phyloP scores from a whole-genome alignment of 2,888 invertebrate genomes.

The Sarcophaga caerulescens region DNA sequence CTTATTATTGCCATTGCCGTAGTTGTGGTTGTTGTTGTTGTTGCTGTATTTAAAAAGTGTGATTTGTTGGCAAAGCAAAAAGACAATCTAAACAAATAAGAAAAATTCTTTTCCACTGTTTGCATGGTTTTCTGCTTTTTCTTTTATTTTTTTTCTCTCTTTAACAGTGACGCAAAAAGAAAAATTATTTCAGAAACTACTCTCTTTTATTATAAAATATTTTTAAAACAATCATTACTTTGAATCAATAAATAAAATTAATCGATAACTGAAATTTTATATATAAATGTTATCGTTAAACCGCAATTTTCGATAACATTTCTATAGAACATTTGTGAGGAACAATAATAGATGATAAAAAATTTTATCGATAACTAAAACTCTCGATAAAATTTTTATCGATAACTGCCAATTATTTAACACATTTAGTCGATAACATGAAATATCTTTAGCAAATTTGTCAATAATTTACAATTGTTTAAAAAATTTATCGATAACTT shows the following conservation, averaged over 20 bases:
- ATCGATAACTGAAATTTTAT: not conserved
- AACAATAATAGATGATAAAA: not conserved
- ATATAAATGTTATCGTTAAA: not conserved
- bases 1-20: constrained; percentile 35
- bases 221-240: no score
- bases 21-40: constrained; percentile 8
- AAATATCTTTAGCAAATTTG: not conserved
- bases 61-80: constrained; percentile 65
- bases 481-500: not conserved
- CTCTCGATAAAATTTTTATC: no score
- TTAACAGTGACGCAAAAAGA: not conserved
- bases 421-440: not conserved
- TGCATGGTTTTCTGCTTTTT: not conserved
- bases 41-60: constrained; percentile 52
- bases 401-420: no score
- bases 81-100: constrained; percentile 63
- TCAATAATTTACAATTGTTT: no score
- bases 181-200: no score
- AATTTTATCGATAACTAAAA: not conserved
- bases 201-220: no score
- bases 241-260: not conserved
- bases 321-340: not conserved
- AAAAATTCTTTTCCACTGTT: constrained; percentile 11
- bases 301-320: no score
- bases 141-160: not conserved